Evolutionary conservation across 2,113 vertebrate genomes (phyloP).

Genomic region (Etia nguti): DNA sequence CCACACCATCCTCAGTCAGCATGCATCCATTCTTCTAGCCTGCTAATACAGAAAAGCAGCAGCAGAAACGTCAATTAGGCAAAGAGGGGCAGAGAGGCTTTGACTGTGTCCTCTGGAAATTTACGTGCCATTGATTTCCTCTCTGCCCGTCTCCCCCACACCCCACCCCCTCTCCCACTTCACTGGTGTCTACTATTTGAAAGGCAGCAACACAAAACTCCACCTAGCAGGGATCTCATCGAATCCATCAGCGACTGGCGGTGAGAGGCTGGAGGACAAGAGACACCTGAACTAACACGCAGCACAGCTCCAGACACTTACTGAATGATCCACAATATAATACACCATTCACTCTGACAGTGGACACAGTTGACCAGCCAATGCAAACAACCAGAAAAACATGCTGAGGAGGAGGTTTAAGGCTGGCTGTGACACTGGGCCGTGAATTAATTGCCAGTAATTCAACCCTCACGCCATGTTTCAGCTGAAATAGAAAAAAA

Average conservation of each 20-base stretch:
- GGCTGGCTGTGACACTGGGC: background rate
- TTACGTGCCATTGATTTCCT: slow-evolving; percentile 41
- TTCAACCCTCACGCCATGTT: background rate
- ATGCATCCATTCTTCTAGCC: background rate
- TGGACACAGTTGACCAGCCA: background rate
- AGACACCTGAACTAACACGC: background rate
- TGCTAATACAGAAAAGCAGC: background rate
- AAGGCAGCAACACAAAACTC: background rate
- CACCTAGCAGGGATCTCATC: background rate
- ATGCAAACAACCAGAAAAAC: background rate
- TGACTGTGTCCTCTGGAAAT: slow-evolving; percentile 1
- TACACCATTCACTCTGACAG: background rate
- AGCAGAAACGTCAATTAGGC: slow-evolving; percentile 17
- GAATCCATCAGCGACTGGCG: background rate
- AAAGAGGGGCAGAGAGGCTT: background rate
- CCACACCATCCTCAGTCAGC: background rate
- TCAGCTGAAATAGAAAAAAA: background rate
- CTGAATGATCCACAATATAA: background rate
- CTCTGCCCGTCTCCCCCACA: background rate
- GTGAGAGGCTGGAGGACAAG: background rate
- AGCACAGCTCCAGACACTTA: background rate
- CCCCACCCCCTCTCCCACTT: background rate
- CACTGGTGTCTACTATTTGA: background rate
- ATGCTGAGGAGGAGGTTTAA: background rate
- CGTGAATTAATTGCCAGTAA: background rate